These are phyloP conservation scores for Rhagium mordax DNA, from an alignment of 2,888 invertebrate species.

Conservation along the genomic window DNA sequence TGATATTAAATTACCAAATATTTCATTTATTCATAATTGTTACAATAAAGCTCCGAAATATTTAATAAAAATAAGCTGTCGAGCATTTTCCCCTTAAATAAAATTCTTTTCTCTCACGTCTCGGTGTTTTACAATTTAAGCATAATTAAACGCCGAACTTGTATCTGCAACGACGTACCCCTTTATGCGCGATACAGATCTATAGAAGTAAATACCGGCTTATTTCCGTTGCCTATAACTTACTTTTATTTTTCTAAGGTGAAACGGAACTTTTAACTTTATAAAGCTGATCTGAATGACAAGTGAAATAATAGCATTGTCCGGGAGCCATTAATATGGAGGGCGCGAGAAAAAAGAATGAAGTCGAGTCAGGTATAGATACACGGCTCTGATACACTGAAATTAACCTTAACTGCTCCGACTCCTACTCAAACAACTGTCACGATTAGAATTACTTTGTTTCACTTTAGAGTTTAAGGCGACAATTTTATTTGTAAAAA, in stretches of 20 bases:
- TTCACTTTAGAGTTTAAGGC: constrained; percentile 15
- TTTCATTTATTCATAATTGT: too few relatives aligned
- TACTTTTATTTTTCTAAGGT: constrained; percentile 26
- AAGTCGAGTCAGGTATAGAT: constrained; percentile 20
- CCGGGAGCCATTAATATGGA: constrained; percentile 21
- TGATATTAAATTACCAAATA: too few relatives aligned
- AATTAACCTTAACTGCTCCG: constrained; percentile 17
- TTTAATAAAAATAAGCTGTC: background rate
- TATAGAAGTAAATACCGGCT: background rate
- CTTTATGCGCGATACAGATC: background rate
- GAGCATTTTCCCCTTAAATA: background rate
- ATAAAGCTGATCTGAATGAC: constrained; percentile 22
- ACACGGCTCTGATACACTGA: constrained; percentile 3
- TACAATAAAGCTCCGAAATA: too few relatives aligned
- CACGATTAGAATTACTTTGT: constrained; percentile 25
- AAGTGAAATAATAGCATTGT: constrained; percentile 15
- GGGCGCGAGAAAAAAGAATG: background rate
- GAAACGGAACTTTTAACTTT: constrained; percentile 27
- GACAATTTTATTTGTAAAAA: constrained; percentile 1
- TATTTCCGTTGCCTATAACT: constrained; percentile 23
- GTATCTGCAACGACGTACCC: background rate
- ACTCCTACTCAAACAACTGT: constrained; percentile 20
- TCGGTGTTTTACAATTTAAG: background rate
- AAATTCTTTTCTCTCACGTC: background rate
- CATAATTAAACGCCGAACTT: background rate